phyloP scores from a whole-genome alignment of 2,797 vertebrate genomes.

The Ambastaia sidthimunki region DNA sequence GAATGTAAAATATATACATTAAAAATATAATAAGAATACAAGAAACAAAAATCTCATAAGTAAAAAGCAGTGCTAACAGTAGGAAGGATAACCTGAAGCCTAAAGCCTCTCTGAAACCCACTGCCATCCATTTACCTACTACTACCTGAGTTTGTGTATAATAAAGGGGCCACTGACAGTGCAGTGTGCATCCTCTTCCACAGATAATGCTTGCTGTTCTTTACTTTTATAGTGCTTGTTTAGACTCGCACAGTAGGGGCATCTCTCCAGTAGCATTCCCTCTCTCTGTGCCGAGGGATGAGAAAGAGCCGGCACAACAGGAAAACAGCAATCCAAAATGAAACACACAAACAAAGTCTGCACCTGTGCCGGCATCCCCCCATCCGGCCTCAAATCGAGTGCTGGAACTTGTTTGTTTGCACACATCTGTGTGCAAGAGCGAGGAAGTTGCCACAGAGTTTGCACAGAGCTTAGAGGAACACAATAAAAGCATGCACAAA shows the following conservation, averaged over 20 bases:
- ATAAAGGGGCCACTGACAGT: slow-evolving; percentile 40
- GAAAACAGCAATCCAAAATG: slow-evolving; percentile 21
- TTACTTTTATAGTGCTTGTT: slow-evolving; percentile 30
- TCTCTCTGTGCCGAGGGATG: slow-evolving; percentile 35
- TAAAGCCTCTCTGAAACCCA: slow-evolving; percentile 21
- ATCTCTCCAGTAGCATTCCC: slow-evolving; percentile 47
- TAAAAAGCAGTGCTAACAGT: slow-evolving; percentile 25
- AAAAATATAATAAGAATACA: too few relatives aligned
- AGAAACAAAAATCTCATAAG: background rate
- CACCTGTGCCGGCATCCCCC: slow-evolving; percentile 39
- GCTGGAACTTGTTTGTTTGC: slow-evolving; percentile 52
- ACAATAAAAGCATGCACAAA: background rate
- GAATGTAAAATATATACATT: too few relatives aligned
- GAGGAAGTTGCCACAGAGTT: background rate
- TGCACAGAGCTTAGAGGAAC: background rate
- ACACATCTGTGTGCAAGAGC: slow-evolving; percentile 9
- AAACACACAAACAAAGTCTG: slow-evolving; percentile 47
- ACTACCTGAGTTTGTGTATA: slow-evolving; percentile 23
- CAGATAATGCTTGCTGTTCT: slow-evolving; percentile 21
- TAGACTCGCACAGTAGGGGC: slow-evolving; percentile 14
- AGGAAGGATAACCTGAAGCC: slow-evolving; percentile 11
- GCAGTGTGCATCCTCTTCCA: slow-evolving; percentile 36
- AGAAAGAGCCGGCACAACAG: slow-evolving; percentile 23
- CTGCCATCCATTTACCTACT: slow-evolving; percentile 22
- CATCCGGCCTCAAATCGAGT: slow-evolving; percentile 11